phyloP scores from a whole-genome alignment of 1,140 invertebrate species.

The Venturia canescens region DNA sequence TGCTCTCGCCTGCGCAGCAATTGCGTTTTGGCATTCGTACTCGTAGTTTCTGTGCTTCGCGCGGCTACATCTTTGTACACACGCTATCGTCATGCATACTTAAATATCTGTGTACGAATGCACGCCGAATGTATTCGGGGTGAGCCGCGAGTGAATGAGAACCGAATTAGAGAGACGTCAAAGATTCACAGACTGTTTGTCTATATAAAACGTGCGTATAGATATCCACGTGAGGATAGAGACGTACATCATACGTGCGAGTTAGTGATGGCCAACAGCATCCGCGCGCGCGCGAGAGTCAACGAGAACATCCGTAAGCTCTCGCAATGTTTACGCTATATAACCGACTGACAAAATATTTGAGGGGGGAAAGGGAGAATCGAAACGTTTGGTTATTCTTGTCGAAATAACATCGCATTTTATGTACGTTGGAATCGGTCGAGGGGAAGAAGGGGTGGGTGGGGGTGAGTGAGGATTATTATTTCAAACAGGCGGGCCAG shows the following conservation, averaged over 20 bases:
- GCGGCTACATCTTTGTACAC: not conserved
- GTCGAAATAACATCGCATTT: constrained; percentile 25
- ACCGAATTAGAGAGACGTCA: constrained; percentile 5
- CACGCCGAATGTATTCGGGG: not conserved
- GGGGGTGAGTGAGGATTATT: too few relatives aligned
- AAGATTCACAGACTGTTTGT: constrained; percentile 12
- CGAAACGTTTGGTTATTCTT: constrained; percentile 30
- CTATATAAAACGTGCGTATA: too few relatives aligned
- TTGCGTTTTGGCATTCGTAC: constrained; percentile 35
- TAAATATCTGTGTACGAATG: not conserved
- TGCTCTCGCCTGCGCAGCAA: not conserved
- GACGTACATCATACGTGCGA: too few relatives aligned
- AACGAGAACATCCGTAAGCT: constrained; percentile 13
- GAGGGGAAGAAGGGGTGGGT: too few relatives aligned
- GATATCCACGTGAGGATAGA: too few relatives aligned
- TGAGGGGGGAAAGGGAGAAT: not conserved
- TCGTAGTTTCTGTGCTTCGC: not conserved
- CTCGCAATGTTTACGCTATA: constrained; percentile 31
- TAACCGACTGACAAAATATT: constrained; percentile 36
- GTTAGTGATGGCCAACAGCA: constrained; percentile 35
- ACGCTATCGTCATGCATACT: not conserved
- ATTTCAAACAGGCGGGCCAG: not conserved
- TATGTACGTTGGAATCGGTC: constrained; percentile 6
- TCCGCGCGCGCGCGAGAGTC: constrained; percentile 14
- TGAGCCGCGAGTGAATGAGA: constrained; percentile 23